Evolutionary conservation across 2,888 invertebrate species (phyloP).

Genomic region (Spodoptera littoralis): DNA sequence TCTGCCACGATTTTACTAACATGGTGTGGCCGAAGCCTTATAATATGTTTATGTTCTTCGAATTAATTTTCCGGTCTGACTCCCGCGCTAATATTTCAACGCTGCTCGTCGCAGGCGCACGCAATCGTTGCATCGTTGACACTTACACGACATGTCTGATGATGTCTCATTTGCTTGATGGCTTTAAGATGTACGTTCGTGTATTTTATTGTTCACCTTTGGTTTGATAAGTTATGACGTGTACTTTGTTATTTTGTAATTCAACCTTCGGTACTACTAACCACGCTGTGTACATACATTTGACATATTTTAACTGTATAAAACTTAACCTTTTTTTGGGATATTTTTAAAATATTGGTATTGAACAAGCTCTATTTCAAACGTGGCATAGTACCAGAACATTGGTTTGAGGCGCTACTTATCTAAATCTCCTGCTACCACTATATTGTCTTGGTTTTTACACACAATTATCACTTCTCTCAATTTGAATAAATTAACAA

Average conservation of each 20-base stretch:
- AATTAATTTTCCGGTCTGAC: conserved; percentile 53
- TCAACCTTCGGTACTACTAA: conserved; percentile 12
- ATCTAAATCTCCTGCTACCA: too few species aligned
- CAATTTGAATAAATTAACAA: too few species aligned
- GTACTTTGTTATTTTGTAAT: conserved; percentile 28
- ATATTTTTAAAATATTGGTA: too few species aligned
- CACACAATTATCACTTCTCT: too few species aligned
- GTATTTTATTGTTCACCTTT: conserved; percentile 34
- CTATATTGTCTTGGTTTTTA: too few species aligned
- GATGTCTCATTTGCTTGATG: conserved; percentile 56
- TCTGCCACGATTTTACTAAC: too few species aligned
- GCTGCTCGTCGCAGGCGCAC: conserved; percentile 39
- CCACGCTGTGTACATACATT: background rate
- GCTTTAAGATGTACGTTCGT: conserved; percentile 32
- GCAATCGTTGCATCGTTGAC: conserved; percentile 52
- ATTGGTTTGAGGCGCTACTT: too few species aligned
- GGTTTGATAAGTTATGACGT: conserved; percentile 23
- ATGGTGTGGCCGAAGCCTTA: background rate
- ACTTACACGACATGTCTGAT: conserved; percentile 55
- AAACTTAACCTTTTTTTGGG: too few species aligned
- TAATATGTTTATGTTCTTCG: conserved; percentile 13
- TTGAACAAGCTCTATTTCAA: too few species aligned
- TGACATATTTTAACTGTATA: too few species aligned
- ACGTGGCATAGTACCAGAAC: too few species aligned
- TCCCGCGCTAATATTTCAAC: conserved; percentile 48